Evolutionary conservation across 2,888 invertebrate species (phyloP).

Genomic region (Escarpia spicata): DNA sequence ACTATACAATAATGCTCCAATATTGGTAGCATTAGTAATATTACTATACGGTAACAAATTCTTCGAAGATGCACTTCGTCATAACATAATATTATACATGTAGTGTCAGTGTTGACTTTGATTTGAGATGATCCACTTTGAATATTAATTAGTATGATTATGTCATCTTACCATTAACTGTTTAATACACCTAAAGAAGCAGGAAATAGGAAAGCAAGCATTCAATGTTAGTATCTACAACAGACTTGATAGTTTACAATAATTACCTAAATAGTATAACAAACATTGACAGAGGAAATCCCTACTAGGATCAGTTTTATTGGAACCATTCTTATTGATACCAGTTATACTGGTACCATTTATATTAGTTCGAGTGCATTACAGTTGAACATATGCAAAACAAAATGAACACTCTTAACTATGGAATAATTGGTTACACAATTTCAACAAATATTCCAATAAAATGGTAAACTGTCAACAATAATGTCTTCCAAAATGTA

Average conservation of each 20-base stretch:
- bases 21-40: no score
- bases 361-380: not conserved
- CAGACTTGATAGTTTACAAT: not conserved
- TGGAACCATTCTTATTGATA: not conserved
- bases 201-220: not conserved
- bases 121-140: not conserved
- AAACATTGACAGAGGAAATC: not conserved
- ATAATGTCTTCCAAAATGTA: no score
- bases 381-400: not conserved
- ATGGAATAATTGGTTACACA: not conserved
- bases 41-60: no score
- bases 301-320: not conserved
- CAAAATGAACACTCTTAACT: not conserved
- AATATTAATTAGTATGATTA: not conserved
- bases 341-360: not conserved
- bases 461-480: no score
- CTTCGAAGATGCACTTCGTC: no score
- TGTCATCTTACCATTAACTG: not conserved
- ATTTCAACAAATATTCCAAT: not conserved
- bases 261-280: not conserved
- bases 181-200: not conserved
- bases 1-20: no score
- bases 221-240: not conserved
- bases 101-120: not conserved
- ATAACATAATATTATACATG: no score